Base-by-base conservation (phyloP, 2,113 vertebrate genomes). In the Cyanoderma ruficeps region DNA sequence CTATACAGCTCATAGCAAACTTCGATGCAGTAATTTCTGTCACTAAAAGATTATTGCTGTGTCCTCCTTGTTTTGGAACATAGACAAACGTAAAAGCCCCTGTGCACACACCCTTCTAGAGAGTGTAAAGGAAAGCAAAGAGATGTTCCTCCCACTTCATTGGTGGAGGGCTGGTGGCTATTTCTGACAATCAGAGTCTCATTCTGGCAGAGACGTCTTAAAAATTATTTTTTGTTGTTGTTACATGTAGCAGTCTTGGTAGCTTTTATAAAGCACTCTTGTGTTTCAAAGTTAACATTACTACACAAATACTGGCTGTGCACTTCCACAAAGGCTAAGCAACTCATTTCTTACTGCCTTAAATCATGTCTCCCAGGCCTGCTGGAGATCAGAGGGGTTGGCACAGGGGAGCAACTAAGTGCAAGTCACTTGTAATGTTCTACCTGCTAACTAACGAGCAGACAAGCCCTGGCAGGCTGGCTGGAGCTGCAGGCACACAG, bases 371-470 rank as follows among this genome's bases (percentile, higher is more conserved):
- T 83, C 67, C 19, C 80, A 84, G 83, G 42, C 21, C 72, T 78
- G 68, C 50, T 39, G 55, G 83, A 63, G 64, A 53, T 67, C 41
- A 72, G 55, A 83, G 59, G 30, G 30, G n/a, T 57, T 79, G 63
- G 59, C 59, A 49, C 44, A 50, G 72, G 42, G 56, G 49, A 94
- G 65, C 72, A 84, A 27, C 52, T 28, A 64, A 95, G 65, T 64
- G 56, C 55, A 75, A 89, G 80, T 89, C 89, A 84, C 87, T 84
- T 87, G 74, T 60, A 41, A 72, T 61, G n/a, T 90, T 90, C 89
- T 86, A 79, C 95, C 42, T 87, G 84, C 78, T 87, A 76, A 82
- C 65, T 85, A 87, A 87, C 20, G 59, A 87, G 65, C 74, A 83
- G 92, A 83, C 89, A 76, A 83, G 83, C 53, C 18, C 49, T 83